Evolutionary conservation across 2,888 invertebrate genomes (phyloP).

Genomic region (Synergus itoensis): DNA sequence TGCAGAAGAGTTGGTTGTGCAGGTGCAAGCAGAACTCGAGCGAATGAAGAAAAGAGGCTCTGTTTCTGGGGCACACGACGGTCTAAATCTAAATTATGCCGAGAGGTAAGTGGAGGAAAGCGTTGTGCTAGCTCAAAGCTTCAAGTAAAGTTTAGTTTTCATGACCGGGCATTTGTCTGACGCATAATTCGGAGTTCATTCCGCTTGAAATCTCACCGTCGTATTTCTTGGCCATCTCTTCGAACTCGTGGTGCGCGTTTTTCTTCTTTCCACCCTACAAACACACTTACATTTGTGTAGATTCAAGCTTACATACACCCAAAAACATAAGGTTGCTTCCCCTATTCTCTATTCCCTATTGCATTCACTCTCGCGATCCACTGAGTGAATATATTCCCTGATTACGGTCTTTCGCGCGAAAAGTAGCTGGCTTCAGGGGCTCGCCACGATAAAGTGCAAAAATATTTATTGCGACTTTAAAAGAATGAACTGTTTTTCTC

Average conservation of each 20-base stretch:
- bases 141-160: constrained; percentile 69
- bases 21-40: constrained; percentile 20
- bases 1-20: constrained; percentile 26
- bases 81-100: constrained; percentile 51
- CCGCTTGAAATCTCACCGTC: constrained; percentile 61
- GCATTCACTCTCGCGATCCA: constrained; percentile 14
- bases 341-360: constrained; percentile 1
- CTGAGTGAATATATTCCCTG: constrained; percentile 35
- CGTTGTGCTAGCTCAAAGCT: constrained; percentile 62
- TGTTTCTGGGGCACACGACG: constrained; percentile 38
- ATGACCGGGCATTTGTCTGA: constrained; percentile 68
- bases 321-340: constrained; percentile 1
- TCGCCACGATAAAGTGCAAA: constrained; percentile 1
- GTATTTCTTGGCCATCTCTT: constrained; percentile 58
- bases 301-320: neutral
- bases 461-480: constrained; percentile 32
- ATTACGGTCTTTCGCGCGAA: constrained; percentile 62
- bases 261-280: constrained; percentile 38
- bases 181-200: constrained; percentile 69
- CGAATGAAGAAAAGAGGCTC: constrained; percentile 42
- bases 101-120: constrained; percentile 59
- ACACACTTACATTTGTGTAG: neutral
- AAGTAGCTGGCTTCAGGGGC: constrained; percentile 67
- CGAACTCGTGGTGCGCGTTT: constrained; percentile 36
- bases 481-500: neutral